A percentile compares a stretch with the other conserved stretches of the same genome.
These are phyloP conservation scores for Progne subis DNA, from an alignment of 2,113 vertebrate genomes.

Conservation along the genomic window DNA sequence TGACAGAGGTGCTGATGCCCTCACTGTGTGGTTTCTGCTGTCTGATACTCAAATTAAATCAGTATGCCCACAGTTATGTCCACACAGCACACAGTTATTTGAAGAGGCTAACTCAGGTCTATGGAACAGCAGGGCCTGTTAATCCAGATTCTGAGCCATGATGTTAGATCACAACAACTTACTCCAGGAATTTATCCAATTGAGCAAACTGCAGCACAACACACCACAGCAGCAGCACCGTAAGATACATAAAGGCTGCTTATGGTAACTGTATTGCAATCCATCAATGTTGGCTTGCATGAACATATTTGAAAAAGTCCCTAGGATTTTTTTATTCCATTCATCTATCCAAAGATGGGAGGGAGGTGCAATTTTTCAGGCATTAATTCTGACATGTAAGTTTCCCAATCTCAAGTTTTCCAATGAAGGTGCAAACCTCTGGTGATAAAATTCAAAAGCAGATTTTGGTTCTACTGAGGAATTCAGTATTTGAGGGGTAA, in stretches of 20 bases:
- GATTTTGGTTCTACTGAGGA: not conserved
- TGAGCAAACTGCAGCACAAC: not conserved
- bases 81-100: not conserved
- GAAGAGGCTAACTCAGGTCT: not conserved
- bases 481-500: not conserved
- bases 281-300: not conserved
- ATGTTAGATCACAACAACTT: not conserved
- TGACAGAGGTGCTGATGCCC: not conserved
- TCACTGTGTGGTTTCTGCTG: not conserved
- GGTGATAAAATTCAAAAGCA: not conserved
- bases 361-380: not conserved
- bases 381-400: not conserved
- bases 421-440: not conserved
- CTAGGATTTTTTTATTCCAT: not conserved
- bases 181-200: not conserved
- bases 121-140: not conserved
- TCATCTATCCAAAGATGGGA: not conserved
- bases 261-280: not conserved
- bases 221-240: not conserved
- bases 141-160: not conserved
- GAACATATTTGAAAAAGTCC: not conserved
- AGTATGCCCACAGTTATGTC: not conserved
- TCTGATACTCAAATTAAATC: not conserved
- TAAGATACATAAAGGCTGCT: not conserved
- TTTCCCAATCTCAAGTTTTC: not conserved